A percentile compares a stretch with the other conserved stretches of the same genome.
Conservation (phyloP, 2,888 invertebrate species). For the Drosophila parthenogenetica region DNA sequence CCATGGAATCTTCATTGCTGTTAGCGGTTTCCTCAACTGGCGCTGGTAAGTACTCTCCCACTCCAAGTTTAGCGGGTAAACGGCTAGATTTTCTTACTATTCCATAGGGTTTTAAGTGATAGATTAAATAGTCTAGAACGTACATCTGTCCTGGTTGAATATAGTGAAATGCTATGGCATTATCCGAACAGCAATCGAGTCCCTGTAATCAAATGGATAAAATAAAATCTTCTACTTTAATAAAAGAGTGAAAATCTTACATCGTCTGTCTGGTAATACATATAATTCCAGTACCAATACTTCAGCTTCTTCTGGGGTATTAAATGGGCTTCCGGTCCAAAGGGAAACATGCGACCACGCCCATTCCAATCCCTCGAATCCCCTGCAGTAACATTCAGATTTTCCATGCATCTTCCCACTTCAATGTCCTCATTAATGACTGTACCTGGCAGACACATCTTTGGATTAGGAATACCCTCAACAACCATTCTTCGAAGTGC, state of each 20-base stretch:
- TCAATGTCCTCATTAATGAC: conserved; percentile 76
- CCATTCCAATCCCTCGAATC: conserved; percentile 94
- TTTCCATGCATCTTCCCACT: conserved; percentile 90
- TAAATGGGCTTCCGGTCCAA: conserved; percentile 95
- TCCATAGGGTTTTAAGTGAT: conserved; percentile 93
- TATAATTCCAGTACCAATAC: conserved; percentile 98
- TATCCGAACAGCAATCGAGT: conserved; percentile 92
- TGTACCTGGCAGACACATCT: conserved; percentile 85
- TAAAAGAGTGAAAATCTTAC: conserved; percentile 40
- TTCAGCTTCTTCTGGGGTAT: conserved; percentile 91
- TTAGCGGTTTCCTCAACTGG: conserved; percentile 24
- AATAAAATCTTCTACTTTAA: not conserved
- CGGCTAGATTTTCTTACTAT: conserved; percentile 29
- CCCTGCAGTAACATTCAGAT: conserved; percentile 92
- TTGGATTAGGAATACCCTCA: conserved; percentile 88
- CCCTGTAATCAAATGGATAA: conserved; percentile 51
- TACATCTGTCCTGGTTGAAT: conserved; percentile 96
- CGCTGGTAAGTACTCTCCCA: conserved; percentile 43
- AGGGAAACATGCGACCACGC: conserved; percentile 96
- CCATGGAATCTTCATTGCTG: conserved; percentile 32
- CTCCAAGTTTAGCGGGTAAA: conserved; percentile 59
- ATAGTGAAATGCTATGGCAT: conserved; percentile 97
- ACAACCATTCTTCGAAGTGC: conserved; percentile 91
- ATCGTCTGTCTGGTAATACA: conserved; percentile 94
- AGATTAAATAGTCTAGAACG: conserved; percentile 96